Evolutionary conservation across 2,888 invertebrate species (phyloP).

Genomic region (Cylloceria caligata): DNA sequence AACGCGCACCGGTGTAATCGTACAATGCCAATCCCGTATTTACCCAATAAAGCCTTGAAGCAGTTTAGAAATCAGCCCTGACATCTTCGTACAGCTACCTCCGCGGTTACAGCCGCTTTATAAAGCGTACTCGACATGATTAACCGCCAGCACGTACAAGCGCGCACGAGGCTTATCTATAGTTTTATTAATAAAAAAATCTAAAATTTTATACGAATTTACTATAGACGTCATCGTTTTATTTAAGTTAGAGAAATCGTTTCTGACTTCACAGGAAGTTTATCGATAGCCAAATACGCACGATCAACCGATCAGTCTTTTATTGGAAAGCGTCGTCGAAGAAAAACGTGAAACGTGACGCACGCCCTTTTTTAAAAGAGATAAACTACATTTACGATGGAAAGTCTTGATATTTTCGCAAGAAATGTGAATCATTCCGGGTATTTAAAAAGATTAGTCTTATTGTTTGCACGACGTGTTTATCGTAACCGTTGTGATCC

Average conservation of each 20-base stretch:
- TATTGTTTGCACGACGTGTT: neutral
- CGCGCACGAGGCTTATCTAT: neutral
- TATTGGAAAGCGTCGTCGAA: neutral
- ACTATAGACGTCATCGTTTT: no score
- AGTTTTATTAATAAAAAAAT: neutral
- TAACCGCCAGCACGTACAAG: no score
- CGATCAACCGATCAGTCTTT: no score
- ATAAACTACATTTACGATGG: neutral
- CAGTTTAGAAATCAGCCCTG: conserved; percentile 74
- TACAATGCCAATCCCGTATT: conserved; percentile 70
- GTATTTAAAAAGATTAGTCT: neutral
- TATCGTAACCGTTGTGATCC: neutral
- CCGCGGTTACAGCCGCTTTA: conserved; percentile 34
- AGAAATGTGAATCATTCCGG: neutral
- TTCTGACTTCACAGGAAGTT: no score
- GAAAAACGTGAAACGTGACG: neutral
- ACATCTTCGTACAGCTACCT: conserved; percentile 68
- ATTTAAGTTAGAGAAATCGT: no score
- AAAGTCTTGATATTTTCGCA: neutral
- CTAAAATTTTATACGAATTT: no score
- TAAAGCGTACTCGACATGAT: neutral
- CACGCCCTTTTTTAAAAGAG: neutral
- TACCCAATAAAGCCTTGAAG: conserved; percentile 74
- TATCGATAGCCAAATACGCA: no score
- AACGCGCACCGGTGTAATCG: conserved; percentile 44